Base-by-base conservation (phyloP, 2,888 invertebrate genomes). In the Lepidocyrtoides sp. region DNA sequence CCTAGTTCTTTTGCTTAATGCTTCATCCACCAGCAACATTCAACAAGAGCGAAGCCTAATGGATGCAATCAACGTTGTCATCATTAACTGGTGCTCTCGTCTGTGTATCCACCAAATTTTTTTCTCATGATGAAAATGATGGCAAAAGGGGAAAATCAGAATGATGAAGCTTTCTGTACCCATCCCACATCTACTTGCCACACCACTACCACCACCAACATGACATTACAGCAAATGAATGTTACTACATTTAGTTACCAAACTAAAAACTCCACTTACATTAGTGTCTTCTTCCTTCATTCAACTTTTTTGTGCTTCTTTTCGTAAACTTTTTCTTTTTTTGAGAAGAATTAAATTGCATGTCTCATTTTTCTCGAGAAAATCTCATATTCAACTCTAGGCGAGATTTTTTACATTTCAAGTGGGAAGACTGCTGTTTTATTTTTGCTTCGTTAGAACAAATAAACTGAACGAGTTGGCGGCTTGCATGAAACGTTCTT, bases 21-120 rank as follows among this genome's bases (percentile, higher is more conserved):
- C 29, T 36, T 8, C 36, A 66, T 54, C 51, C 57, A 10, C 66
- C 54, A 69, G 54, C 32, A 20, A 69, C 66, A 51, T 75, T 75
- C 60, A 75, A 60, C 60, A 14, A 85, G 36, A 10, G 10, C 17
- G 82, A 75, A 84, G 79, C 72, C 75, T 89, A 83, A 83, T 83
- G 83, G 89, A 41, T 51, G 77, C 60, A 83, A 89, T 89, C 84
- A 79, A 54, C 66, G 79, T 75, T 83, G 89, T 89, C 63, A 89
- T 89, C 83, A 77, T 84, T 90, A 84, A 89, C 72, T 88, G 57
- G 72, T 69, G 69, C 60, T 89, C 72, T 89, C 69, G 79, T 57
- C 54, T 81, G 63, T 81, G 69, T 10, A 54, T 54, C 82, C 72
- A 72, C 26, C 57, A 79, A 66, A 63, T 86, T 63, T 60, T 72